phyloP scores from a whole-genome alignment of 2,113 vertebrate genomes.

The Lagenorhynchus albirostris region DNA sequence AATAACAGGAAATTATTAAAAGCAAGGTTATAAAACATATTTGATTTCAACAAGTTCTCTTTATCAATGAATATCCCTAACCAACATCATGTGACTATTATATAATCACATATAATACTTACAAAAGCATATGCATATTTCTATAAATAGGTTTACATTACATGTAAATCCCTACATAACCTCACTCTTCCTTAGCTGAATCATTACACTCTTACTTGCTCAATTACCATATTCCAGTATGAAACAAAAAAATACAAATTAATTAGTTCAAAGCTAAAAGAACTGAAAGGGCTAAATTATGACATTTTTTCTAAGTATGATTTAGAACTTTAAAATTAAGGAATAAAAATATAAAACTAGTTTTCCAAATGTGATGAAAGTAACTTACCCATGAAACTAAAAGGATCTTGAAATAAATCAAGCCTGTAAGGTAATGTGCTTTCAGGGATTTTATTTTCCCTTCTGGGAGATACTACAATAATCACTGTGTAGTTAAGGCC shows the following conservation, averaged over 20 bases:
- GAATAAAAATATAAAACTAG: conserved; percentile 10
- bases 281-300: not conserved
- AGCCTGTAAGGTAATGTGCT: not conserved
- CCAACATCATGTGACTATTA: not conserved
- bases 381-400: conserved; percentile 39
- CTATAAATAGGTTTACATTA: not conserved
- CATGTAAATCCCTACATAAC: not conserved
- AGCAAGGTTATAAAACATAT: not conserved
- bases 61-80: conserved; percentile 25
- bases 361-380: conserved; percentile 41
- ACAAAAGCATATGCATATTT: not conserved
- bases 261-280: conserved; percentile 36
- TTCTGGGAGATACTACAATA: conserved; percentile 21
- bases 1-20: conserved; percentile 9
- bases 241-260: conserved; percentile 66
- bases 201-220: not conserved
- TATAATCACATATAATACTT: not conserved
- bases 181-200: not conserved
- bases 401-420: not conserved
- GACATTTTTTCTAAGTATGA: not conserved
- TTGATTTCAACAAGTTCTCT: not conserved
- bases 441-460: conserved; percentile 46
- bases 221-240: conserved; percentile 53
- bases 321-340: conserved; percentile 42
- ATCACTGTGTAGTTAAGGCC: conserved; percentile 50